phyloP scores from a whole-genome alignment of 2,797 vertebrate genomes.

The Cynodonichthys magdalenae region DNA sequence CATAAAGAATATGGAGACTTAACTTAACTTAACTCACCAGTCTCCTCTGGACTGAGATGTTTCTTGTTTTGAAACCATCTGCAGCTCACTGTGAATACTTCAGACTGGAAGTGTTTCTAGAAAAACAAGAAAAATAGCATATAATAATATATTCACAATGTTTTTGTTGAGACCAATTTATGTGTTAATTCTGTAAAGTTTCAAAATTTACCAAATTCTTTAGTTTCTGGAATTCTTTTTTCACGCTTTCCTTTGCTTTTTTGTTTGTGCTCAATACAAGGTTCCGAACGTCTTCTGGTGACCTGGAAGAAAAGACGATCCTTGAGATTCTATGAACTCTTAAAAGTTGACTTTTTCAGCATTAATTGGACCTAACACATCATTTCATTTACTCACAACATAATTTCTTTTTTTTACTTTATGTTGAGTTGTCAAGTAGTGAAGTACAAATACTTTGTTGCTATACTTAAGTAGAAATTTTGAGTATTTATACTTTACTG shows the following conservation, averaged over 20 bases:
- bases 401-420: too few relatives aligned
- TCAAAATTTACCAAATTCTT: constrained; percentile 19
- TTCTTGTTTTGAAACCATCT: constrained; percentile 16
- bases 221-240: background rate
- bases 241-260: constrained; percentile 23
- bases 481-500: too few relatives aligned
- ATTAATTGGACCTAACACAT: background rate
- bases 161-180: background rate
- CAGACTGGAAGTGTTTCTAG: constrained; percentile 57
- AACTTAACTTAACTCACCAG: constrained; percentile 26
- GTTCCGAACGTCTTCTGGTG: background rate
- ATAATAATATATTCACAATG: background rate
- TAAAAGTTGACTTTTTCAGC: background rate
- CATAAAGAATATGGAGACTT: background rate
- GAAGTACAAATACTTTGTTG: too few relatives aligned
- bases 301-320: background rate
- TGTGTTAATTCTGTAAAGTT: background rate
- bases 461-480: too few relatives aligned
- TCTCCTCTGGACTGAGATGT: background rate
- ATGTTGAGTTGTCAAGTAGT: too few relatives aligned
- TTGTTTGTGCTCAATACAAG: constrained; percentile 8
- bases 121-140: background rate
- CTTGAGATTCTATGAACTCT: too few relatives aligned
- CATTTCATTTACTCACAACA: too few relatives aligned
- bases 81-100: constrained; percentile 61